Base-by-base conservation (phyloP, 1,140 invertebrate species). In the Drosophila pruinosa region DNA sequence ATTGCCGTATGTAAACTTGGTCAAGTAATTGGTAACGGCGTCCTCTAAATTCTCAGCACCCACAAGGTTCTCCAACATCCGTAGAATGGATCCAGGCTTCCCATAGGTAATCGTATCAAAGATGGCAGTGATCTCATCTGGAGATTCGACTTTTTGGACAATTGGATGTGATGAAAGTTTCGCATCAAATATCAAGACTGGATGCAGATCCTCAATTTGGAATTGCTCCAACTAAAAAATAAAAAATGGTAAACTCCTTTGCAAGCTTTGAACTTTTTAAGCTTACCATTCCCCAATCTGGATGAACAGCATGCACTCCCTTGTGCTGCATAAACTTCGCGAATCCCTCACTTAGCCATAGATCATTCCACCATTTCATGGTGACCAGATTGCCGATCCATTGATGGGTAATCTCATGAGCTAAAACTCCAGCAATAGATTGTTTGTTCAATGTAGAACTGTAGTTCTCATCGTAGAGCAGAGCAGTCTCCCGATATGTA, bases 271-370 rank as follows among this genome's bases (percentile, higher is more conserved):
- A 28, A 1, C 26, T 5, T 5, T 3, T 1, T 28, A 7, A 4
- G 90, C 92, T 91, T 93, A 97, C 96, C 93, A 97, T 95, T 79
- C 96, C 94, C 96, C 97, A 98, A 22, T 95, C 94, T 1, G 95
- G 94, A 89, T 96, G 93, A 12, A 95, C 93, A 7, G 92, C 92
- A 86, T 95, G 91, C 1, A 95, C 92, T 47, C 95, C 95, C 91
- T 97, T 96, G 73, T 94, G 96, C 91, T 97, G 94, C 93, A 98
- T 96, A 83, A 95, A 98, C 8, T 94, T 94, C 2, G 97, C 97
- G 89, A 99, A 98, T 4, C 97, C 97, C 92, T 98, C 97, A 91
- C 97, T 98, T 7, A 98, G 92, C 97, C 97, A 98, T 0, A 98
- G 91, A 90, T 98, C 97, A 89, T 97, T 95, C 97, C 97, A 98